These are phyloP conservation scores for Drosophila hawaiiensis DNA, from an alignment of 2,888 invertebrate genomes.

Conservation along the genomic window DNA sequence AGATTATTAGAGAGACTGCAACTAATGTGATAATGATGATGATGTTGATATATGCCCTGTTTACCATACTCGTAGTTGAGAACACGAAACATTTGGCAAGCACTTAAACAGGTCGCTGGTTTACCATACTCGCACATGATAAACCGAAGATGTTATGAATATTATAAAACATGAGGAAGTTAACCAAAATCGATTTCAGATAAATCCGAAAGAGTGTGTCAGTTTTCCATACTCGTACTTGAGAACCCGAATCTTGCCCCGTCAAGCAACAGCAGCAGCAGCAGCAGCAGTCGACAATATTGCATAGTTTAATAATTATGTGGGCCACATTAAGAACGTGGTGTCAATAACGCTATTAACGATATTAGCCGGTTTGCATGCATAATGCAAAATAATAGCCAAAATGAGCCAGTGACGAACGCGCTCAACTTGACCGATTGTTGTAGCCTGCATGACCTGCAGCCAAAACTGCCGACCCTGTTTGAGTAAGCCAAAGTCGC, in stretches of 20 bases:
- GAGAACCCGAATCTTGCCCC: background rate
- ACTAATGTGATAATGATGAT: conserved; percentile 8
- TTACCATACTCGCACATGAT: background rate
- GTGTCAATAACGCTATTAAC: conserved; percentile 6
- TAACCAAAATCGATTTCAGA: background rate
- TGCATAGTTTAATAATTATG: background rate
- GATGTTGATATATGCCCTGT: conserved; percentile 3
- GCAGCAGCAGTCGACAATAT: background rate
- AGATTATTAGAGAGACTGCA: conserved; percentile 7
- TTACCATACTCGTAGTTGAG: conserved; percentile 11
- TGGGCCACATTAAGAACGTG: conserved; percentile 34
- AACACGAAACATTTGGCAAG: background rate
- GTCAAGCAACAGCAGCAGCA: background rate
- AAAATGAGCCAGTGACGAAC: conserved; percentile 41
- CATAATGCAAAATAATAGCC: conserved; percentile 7
- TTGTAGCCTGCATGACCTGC: conserved; percentile 62
- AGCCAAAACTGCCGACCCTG: conserved; percentile 42
- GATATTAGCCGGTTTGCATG: conserved; percentile 44
- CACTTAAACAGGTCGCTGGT: background rate
- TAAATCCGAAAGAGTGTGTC: background rate
- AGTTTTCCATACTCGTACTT: conserved; percentile 7
- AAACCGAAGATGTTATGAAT: background rate
- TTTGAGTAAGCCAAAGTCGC: conserved; percentile 49
- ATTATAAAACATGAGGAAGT: background rate
- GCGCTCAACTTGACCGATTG: conserved; percentile 75